phyloP scores from a whole-genome alignment of 92 coral and sea anemone genomes.

The Diadumene lineata region DNA sequence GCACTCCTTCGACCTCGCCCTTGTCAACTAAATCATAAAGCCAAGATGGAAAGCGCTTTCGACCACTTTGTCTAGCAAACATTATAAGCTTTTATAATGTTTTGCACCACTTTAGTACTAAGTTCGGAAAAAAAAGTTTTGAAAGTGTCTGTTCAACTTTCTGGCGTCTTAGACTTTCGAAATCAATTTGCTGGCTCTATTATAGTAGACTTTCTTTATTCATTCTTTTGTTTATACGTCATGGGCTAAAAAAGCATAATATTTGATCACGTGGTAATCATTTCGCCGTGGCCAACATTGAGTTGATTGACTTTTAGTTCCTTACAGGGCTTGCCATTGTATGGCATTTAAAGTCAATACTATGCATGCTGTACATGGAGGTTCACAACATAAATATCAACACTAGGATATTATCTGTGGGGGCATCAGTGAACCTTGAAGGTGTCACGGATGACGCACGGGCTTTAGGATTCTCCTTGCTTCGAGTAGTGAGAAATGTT shows the following conservation, averaged over 20 bases:
- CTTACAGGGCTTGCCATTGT: not conserved
- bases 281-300: too few relatives aligned
- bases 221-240: not conserved
- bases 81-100: not conserved
- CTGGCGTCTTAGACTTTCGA: not conserved
- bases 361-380: too few relatives aligned
- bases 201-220: not conserved
- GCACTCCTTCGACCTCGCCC: constrained; percentile 21
- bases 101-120: not conserved
- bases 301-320: not conserved
- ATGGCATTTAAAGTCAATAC: too few relatives aligned
- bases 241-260: not conserved
- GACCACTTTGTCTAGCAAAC: too few relatives aligned
- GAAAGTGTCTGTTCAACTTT: not conserved
- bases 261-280: too few relatives aligned
- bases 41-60: constrained; percentile 42
- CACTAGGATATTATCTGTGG: too few relatives aligned
- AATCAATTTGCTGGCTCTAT: not conserved
- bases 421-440: too few relatives aligned
- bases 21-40: constrained; percentile 31
- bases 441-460: too few relatives aligned
- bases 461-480: too few relatives aligned
- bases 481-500: too few relatives aligned
- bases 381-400: not conserved
- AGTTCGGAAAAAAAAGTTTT: not conserved